These are phyloP conservation scores for Plecturocebus donacophilus DNA, from an alignment of 2,113 vertebrate species.

Conservation along the genomic window DNA sequence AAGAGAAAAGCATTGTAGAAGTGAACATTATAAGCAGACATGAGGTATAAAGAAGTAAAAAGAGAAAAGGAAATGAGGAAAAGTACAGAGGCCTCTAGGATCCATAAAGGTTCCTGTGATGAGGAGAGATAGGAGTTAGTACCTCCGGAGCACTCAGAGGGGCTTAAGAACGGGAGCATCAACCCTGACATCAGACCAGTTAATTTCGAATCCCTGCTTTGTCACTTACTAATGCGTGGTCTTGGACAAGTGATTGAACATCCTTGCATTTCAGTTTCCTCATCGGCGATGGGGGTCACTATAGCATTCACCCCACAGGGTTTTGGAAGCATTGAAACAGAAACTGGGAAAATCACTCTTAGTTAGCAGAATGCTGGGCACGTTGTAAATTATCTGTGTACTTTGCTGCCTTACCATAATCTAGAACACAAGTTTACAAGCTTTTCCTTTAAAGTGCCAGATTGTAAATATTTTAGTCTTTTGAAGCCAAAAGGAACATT, in stretches of 20 bases:
- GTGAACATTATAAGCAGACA: background rate
- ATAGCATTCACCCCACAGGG: background rate
- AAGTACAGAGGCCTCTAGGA: background rate
- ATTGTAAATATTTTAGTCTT: background rate
- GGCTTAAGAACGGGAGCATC: rapidly evolving
- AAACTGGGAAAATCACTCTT: background rate
- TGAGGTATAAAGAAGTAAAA: background rate
- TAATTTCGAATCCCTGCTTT: background rate
- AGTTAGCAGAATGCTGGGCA: background rate
- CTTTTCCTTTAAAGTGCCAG: background rate
- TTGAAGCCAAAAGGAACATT: background rate
- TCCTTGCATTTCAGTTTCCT: background rate
- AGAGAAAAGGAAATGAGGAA: background rate
- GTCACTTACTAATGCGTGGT: background rate
- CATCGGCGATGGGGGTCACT: background rate
- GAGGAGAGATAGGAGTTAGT: rapidly evolving
- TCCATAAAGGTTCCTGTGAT: background rate
- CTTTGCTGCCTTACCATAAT: background rate
- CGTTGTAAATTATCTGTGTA: background rate
- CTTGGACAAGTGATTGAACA: too few species aligned
- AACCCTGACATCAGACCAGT: background rate
- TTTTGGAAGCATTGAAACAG: background rate
- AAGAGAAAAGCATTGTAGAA: background rate
- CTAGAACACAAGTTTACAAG: background rate
- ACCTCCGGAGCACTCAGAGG: background rate